Evolutionary conservation across 2,113 vertebrate species (phyloP).

Genomic region (Colistium nudipinnis): DNA sequence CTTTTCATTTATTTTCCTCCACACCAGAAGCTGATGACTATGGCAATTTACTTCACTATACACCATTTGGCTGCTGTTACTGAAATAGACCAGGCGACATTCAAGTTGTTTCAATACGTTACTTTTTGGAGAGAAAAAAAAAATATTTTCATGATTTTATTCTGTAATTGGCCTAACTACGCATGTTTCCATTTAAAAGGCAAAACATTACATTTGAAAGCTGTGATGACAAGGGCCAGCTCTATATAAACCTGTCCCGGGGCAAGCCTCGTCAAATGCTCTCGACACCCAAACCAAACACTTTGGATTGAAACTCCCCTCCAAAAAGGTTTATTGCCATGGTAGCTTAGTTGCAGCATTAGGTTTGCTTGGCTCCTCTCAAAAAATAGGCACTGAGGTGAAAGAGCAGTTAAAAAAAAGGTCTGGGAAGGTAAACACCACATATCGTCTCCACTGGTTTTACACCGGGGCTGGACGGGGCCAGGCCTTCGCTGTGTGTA

Average conservation of each 20-base stretch:
- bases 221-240: constrained; percentile 15
- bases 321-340: constrained; percentile 78
- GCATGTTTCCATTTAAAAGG: too few relatives aligned
- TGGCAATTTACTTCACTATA: constrained; percentile 28
- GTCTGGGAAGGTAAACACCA: constrained; percentile 82
- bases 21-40: constrained; percentile 28
- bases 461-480: not conserved
- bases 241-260: constrained; percentile 29
- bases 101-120: constrained; percentile 34
- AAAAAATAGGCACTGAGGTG: constrained; percentile 93
- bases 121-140: not conserved
- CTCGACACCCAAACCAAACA: constrained; percentile 32
- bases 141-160: too few relatives aligned
- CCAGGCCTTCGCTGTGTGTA: not conserved
- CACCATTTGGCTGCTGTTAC: constrained; percentile 14
- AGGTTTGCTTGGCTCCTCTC: constrained; percentile 76
- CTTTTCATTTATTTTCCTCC: not conserved
- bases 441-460: constrained; percentile 56
- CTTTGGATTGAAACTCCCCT: constrained; percentile 29
- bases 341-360: constrained; percentile 82
- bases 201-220: too few relatives aligned
- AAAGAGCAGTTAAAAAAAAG: constrained; percentile 84
- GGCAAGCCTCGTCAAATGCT: constrained; percentile 34
- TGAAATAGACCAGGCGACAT: constrained; percentile 33
- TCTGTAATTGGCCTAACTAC: too few relatives aligned